Base-by-base conservation (phyloP, 2,113 vertebrate genomes). In the Mesocricetus auratus region DNA sequence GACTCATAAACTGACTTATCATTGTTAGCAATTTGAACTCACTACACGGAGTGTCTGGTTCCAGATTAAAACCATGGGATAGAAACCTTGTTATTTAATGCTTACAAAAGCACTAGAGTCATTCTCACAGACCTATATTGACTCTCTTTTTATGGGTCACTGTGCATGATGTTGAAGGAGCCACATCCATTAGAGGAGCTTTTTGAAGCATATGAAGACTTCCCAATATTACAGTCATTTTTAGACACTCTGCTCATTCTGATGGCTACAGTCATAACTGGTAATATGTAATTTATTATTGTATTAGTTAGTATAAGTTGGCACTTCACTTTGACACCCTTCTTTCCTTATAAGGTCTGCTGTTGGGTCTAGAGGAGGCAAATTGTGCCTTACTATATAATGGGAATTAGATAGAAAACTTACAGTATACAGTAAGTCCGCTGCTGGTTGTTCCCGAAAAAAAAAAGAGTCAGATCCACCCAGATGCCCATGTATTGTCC, bases 301-400 rank as follows among this genome's bases (percentile, higher is more conserved):
- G 29, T 77, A 77, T 95, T 88, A 89, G 42, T 71, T 91, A 93
- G 93, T 73, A 53, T 77, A 78, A n/a, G 50, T 93, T 47, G 82
- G 58, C 22, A 87, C 33, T 93, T 92, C 42, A 81, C 12, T 58
- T 96, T 26, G 42, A 90, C 17, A 53, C 22, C 53, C 56, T 78
- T 17, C 26, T 92, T n/a, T 88, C 5, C 50, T 79, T 85, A 93
- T 71, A 58, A 91, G 64, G 89, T 91, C 75, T 94, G 47, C 42
- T 83, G 1, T 85, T 90, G 86, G 26, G 7, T 93, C 7, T 68
- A 21, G 62, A 86, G 45, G 47, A 91, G 22, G 58, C 58, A 86
- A 90, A 79, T 50, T 10, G 69, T 24, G 5, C 47, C 73, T 71
- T 66, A 75, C 33, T 91, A 89, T 60, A 45, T 75, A 87, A 73